phyloP scores from a whole-genome alignment of 2,797 vertebrate species.

The Spatula clypeata region DNA sequence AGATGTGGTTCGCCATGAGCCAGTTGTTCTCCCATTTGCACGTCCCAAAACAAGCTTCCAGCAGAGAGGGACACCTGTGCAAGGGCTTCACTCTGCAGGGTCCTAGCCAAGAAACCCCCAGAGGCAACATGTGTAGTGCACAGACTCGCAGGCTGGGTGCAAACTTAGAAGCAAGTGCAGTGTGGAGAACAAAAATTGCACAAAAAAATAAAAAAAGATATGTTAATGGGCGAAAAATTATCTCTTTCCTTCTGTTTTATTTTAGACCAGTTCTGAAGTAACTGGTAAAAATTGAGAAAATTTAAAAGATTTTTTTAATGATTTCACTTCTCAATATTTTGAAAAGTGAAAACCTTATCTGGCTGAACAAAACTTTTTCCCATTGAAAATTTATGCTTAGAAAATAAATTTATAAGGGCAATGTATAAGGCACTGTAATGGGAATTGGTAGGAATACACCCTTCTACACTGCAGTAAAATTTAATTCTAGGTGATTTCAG shows the following conservation, averaged over 20 bases:
- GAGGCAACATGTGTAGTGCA: neutral
- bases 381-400: neutral
- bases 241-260: constrained; percentile 1
- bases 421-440: neutral
- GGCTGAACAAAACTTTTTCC: neutral
- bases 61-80: neutral
- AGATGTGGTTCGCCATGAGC: neutral
- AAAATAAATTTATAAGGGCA: neutral
- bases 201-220: neutral
- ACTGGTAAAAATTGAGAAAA: neutral
- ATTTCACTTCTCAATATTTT: constrained; percentile 36
- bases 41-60: neutral
- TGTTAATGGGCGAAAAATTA: neutral
- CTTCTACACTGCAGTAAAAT: neutral
- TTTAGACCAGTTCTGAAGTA: neutral
- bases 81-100: neutral
- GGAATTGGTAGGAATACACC: neutral
- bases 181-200: neutral
- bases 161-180: neutral
- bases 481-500: neutral
- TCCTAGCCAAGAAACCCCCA: neutral
- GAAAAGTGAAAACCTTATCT: neutral
- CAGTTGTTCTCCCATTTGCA: neutral
- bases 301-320: neutral
- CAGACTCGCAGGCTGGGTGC: neutral